Evolutionary conservation across 37 sponge, comb jelly and placozoan genomes (phyloP).

Genomic region (Bolinopsis microptera): DNA sequence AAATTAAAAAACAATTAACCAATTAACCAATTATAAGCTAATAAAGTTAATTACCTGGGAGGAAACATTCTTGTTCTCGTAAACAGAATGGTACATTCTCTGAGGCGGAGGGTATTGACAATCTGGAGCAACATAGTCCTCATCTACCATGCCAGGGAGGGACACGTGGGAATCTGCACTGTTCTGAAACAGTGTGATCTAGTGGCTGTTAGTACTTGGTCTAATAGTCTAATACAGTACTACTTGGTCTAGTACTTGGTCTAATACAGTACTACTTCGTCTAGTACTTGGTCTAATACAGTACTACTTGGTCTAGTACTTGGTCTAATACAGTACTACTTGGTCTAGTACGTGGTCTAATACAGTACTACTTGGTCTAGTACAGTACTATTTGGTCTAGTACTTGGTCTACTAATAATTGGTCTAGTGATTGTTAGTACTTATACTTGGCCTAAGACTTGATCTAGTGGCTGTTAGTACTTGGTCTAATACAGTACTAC

Average conservation of each 20-base stretch:
- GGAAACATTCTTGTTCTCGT: slow-evolving; percentile 15
- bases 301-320: background rate
- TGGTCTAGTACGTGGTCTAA: background rate
- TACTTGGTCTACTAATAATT: background rate
- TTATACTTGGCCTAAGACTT: background rate
- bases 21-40: too few species aligned
- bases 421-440: background rate
- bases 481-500: background rate
- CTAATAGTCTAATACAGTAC: background rate
- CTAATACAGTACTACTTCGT: background rate
- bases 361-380: background rate
- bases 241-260: background rate
- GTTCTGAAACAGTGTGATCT: slow-evolving; percentile 12
- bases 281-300: background rate
- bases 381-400: background rate
- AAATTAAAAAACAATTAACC: too few species aligned
- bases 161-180: slow-evolving; percentile 1
- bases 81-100: slow-evolving; percentile 16
- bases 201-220: background rate
- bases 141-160: slow-evolving; percentile 32
- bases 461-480: background rate
- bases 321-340: background rate
- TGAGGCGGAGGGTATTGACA: background rate
- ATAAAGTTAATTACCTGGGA: too few species aligned
- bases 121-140: background rate